phyloP scores from a whole-genome alignment of 1,140 invertebrate species.

The Galleria mellonella region DNA sequence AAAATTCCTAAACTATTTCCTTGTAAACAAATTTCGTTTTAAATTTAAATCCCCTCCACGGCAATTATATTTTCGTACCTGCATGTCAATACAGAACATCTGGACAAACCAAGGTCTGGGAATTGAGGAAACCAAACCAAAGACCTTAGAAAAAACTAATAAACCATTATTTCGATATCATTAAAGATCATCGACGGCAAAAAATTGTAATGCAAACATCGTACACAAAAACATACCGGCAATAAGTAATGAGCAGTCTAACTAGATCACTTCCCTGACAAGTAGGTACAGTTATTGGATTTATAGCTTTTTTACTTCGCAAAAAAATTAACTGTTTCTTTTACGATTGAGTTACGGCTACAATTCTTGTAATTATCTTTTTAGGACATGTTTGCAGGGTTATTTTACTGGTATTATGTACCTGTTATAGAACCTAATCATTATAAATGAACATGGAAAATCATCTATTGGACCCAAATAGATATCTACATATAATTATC shows the following conservation, averaged over 20 bases:
- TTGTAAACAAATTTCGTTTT: slow-evolving; percentile 12
- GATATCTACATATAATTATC: too few relatives aligned
- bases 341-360: neutral
- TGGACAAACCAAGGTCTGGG: slow-evolving; percentile 49
- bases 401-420: neutral
- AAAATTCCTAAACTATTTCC: slow-evolving; percentile 10
- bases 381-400: neutral
- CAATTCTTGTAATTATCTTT: neutral
- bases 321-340: slow-evolving; percentile 6
- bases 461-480: too few relatives aligned
- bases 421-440: too few relatives aligned
- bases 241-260: slow-evolving; percentile 38
- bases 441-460: too few relatives aligned
- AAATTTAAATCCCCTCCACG: slow-evolving; percentile 18
- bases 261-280: slow-evolving; percentile 46
- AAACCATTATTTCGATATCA: slow-evolving; percentile 43
- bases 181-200: slow-evolving; percentile 45
- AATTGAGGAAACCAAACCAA: slow-evolving; percentile 47
- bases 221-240: slow-evolving; percentile 26
- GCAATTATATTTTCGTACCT: slow-evolving; percentile 19
- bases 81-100: slow-evolving; percentile 29
- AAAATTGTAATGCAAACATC: slow-evolving; percentile 36
- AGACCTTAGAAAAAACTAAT: slow-evolving; percentile 39
- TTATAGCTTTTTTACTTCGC: slow-evolving; percentile 17
- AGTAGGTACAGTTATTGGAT: slow-evolving; percentile 30